Evolutionary conservation across 1,140 invertebrate species (phyloP), one percentile per base, ranked within the genome.

Genomic region (Elysia chlorotica): DNA sequence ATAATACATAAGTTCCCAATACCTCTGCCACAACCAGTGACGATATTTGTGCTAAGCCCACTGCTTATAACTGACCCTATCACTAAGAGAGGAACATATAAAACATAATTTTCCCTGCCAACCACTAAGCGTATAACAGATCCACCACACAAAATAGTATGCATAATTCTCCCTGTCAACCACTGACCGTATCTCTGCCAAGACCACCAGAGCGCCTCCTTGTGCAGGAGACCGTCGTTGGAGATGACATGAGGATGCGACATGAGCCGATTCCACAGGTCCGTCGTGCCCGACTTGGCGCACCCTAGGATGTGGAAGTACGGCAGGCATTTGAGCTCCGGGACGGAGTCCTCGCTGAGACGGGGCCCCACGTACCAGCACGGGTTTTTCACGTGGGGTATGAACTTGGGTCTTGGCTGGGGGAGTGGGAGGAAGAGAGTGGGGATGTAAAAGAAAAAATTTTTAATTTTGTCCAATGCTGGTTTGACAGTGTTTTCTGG

Each of bases 191-290:
- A 82, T 74, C 79, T 72, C 56, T 38, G 54, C 83, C 83, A 84
- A 30, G 77, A 74, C 83, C 83, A 83, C 78, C 78, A 84, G 63
- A 78, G 70, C 1, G 80, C 80, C 61, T 84, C 83, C 65, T 84
- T 84, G 19, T 78, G 48, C 2, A 82, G 38, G 6, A 74, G 17
- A 0, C 78, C 83, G n/a, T 67, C 33, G 57, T 82, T 83, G 36
- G 61, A 68, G 3, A 81, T 48, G 30, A 81, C 74, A 48, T 81
- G 69, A 19, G 78, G 83, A 65, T 84, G 83, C 53, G 68, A 28
- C 0, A 74, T 59, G 21, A 84, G 74, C 23, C 79, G 74, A 36
- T 56, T 38, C 41, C 77, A 83, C 19, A 84, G 75, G 65, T 84
- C 83, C 0, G 83, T 84, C 3, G 82, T 80, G 0, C 79, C 83